These are phyloP conservation scores for Azemiops feae DNA, from an alignment of 2,113 vertebrate species.

Conservation along the genomic window DNA sequence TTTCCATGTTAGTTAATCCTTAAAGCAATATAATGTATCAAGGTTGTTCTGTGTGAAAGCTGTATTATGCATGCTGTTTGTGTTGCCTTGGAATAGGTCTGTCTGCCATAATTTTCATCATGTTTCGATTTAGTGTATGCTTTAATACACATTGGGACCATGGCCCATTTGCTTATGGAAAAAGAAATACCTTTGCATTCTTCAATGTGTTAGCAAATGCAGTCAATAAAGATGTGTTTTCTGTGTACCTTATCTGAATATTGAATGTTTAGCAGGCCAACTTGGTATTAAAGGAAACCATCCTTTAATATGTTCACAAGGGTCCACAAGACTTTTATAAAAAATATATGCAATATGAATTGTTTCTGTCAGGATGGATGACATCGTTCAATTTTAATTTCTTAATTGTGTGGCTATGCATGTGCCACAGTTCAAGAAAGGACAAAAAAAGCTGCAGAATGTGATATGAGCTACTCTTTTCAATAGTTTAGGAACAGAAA, in stretches of 20 bases:
- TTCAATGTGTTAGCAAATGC: slow-evolving; percentile 90
- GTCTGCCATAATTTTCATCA: slow-evolving; percentile 76
- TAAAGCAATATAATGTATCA: slow-evolving; percentile 96
- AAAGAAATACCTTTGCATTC: slow-evolving; percentile 70
- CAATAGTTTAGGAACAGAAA: not conserved
- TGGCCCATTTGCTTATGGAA: slow-evolving; percentile 64
- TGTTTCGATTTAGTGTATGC: slow-evolving; percentile 71
- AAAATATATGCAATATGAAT: not conserved
- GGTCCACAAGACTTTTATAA: not conserved
- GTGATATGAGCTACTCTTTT: not conserved
- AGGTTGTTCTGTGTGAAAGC: slow-evolving; percentile 80
- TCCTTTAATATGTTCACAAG: not conserved
- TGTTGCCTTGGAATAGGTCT: slow-evolving; percentile 89
- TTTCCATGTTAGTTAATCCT: slow-evolving; percentile 92
- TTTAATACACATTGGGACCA: slow-evolving; percentile 73
- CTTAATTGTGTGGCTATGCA: not conserved
- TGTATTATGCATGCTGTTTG: slow-evolving; percentile 90
- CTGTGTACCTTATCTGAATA: slow-evolving; percentile 74
- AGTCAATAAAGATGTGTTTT: slow-evolving; percentile 99
- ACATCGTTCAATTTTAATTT: not conserved
- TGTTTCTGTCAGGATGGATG: not conserved
- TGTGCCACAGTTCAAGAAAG: not conserved
- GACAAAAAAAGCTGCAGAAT: not conserved
- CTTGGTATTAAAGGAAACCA: not conserved
- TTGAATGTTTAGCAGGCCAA: slow-evolving; percentile 29